Base-by-base conservation (phyloP, 2,113 vertebrate species). In the Pangasianodon hypophthalmus region DNA sequence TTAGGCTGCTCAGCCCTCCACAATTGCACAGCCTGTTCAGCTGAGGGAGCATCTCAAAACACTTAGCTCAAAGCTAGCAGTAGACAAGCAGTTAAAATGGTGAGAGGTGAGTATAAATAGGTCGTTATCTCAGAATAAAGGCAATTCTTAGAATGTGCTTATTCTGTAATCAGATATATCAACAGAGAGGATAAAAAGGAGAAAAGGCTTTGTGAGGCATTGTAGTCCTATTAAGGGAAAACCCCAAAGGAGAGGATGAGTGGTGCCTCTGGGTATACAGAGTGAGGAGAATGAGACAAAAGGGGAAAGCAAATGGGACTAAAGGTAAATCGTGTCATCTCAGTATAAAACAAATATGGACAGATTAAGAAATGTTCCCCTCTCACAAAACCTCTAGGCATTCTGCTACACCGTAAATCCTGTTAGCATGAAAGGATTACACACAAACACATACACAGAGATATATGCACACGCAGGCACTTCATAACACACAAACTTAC, bases 331-430 rank as follows among this genome's bases (percentile, higher is more conserved):
- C 26, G 29, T 86, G 73, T 90, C 69, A 82, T 91, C 46, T 87
- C 64, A 37, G 73, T 52, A 26, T 50, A 6, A 88, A 81, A 92
- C 71, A 87, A 75, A 87, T 90, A 87, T 82, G 91, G 90, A 92
- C 67, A 86, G 90, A 93, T 95, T 95, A 93, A 32, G 41, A 87
- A 90, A 92, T 92, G 87, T 90, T 91, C 91, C 84, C 87, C 46
- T 6, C 11, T 92, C 90, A 88, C 92, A 93, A 93, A 90, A 92
- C 86, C 90, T 88, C 24, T 32, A 92, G 80, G 82, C 80, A 86
- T 93, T 88, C 88, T 56, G 91, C 82, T 93, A 90, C 62, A 91
- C 91, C 94, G 94, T 91, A 93, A 95, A 95, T 95, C 94, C 91
- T 92, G 93, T 94, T 90, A 94, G 90, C 92, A 91, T 92, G 89